Conservation (phyloP, 2,797 vertebrate genomes). For the Orestias chungarensis region DNA sequence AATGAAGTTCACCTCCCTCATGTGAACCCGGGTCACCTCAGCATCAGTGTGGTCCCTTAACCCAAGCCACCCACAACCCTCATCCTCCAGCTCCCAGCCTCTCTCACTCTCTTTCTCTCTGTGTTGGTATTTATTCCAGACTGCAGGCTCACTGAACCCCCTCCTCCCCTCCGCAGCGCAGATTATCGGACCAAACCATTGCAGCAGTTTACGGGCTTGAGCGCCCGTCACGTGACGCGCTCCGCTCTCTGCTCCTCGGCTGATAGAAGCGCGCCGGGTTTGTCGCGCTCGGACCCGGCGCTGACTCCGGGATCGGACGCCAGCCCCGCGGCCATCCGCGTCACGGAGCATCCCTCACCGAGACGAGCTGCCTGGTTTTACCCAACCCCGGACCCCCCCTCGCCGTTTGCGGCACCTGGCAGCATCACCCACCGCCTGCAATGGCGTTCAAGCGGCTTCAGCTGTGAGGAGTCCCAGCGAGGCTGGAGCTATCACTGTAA, state of each 20-base stretch:
- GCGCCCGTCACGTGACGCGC: constrained; percentile 76
- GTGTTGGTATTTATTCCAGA: constrained; percentile 74
- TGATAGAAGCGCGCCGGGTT: not conserved
- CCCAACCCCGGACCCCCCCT: no score
- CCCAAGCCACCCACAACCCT: constrained; percentile 50
- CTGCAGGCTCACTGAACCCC: constrained; percentile 70
- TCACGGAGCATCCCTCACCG: constrained; percentile 23
- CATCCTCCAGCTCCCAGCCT: constrained; percentile 46
- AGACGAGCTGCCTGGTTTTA: constrained; percentile 35
- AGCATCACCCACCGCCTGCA: constrained; percentile 77
- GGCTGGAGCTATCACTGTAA: constrained; percentile 76
- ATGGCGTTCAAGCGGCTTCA: constrained; percentile 77
- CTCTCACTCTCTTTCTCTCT: constrained; percentile 63
- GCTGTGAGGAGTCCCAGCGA: constrained; percentile 40
- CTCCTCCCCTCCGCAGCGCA: constrained; percentile 59
- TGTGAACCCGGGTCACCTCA: constrained; percentile 11
- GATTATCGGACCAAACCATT: constrained; percentile 83
- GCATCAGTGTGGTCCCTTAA: constrained; percentile 44
- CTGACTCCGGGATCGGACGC: constrained; percentile 15
- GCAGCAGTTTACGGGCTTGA: constrained; percentile 64
- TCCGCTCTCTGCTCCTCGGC: constrained; percentile 9
- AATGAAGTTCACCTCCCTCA: no score
- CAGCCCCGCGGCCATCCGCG: not conserved
- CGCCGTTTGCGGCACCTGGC: no score
- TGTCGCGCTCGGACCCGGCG: not conserved